Base-by-base conservation (phyloP, 2,113 vertebrate species). In the Leucopsar rothschildi region DNA sequence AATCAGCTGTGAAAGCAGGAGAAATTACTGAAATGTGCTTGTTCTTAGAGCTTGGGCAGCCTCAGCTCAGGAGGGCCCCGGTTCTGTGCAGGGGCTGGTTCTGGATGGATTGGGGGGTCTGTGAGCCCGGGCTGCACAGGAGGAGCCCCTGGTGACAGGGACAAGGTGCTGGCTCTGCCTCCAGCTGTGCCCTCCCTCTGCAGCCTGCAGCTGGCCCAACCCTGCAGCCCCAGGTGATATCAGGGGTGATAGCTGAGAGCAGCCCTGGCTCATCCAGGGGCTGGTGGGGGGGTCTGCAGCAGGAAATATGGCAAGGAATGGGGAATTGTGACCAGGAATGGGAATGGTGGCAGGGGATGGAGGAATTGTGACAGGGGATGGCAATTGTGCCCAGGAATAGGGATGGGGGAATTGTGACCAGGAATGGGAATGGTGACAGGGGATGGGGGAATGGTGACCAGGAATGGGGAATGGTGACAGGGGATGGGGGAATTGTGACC, bases 1-100 rank as follows among this genome's bases (percentile, higher is more conserved):
- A 22, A 57, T n/a, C 18, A 21, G 21, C 85, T 65, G 4, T 59
- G 42, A 33, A 33, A 72, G n/a, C 68, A 55, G 42, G 2, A 29
- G 35, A 12, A 87, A 15, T 19, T 1, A 4, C 9, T 39, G 3
- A 4, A 4, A 14, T 8, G 6, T 3, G 6, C 17, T 1, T 27
- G 20, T 29, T 71, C 35, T 4, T 5, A 1, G 24, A 45, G 45
- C 25, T 27, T 29, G 79, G 40, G 42, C 29, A 44, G 20, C 2
- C 14, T 10, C 35, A 22, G 53, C 44, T 55, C 55, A 2, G 9
- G 3, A 2, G 3, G 7, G 27, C 23, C 14, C 55, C 11, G 11
- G 39, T 39, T 39, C 39, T 57, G 7, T 39, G 14, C 15, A 29
- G 52, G 61, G 44, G 1, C 19, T 4, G 40, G 1, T 5, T 3